phyloP scores from a whole-genome alignment of 2,113 vertebrate species.

The Ifrita kowaldi region DNA sequence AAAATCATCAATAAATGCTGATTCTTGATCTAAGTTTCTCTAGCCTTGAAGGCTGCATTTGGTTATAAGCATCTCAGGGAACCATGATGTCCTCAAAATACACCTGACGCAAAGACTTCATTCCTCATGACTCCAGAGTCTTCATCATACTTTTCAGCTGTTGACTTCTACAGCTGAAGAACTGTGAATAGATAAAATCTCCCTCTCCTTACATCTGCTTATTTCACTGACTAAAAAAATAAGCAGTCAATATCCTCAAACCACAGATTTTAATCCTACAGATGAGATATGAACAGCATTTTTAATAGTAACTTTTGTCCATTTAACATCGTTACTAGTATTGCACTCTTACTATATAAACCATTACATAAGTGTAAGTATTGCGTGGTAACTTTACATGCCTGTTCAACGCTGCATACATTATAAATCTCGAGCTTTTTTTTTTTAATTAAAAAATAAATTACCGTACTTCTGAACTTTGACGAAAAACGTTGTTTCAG shows the following conservation, averaged over 20 bases:
- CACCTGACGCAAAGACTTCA: background rate
- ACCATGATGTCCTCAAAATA: background rate
- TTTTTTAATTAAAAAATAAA: background rate
- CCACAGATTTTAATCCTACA: background rate
- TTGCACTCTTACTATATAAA: background rate
- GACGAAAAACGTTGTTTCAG: accelerated
- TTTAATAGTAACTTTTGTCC: background rate
- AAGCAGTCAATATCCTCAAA: background rate
- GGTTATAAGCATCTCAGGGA: background rate
- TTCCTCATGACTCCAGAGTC: accelerated
- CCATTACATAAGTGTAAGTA: background rate
- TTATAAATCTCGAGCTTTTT: accelerated
- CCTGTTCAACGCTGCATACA: background rate
- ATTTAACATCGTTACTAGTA: background rate
- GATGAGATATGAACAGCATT: accelerated
- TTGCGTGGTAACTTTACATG: background rate
- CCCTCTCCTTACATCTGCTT: background rate
- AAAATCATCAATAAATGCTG: background rate
- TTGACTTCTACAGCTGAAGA: background rate
- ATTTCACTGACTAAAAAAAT: background rate
- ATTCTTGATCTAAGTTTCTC: background rate
- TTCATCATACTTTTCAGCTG: background rate
- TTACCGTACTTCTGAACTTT: background rate
- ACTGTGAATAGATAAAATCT: background rate
- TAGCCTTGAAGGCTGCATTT: background rate